Base-by-base conservation (phyloP, 2,888 invertebrate species). In the Iphiclides podalirius region DNA sequence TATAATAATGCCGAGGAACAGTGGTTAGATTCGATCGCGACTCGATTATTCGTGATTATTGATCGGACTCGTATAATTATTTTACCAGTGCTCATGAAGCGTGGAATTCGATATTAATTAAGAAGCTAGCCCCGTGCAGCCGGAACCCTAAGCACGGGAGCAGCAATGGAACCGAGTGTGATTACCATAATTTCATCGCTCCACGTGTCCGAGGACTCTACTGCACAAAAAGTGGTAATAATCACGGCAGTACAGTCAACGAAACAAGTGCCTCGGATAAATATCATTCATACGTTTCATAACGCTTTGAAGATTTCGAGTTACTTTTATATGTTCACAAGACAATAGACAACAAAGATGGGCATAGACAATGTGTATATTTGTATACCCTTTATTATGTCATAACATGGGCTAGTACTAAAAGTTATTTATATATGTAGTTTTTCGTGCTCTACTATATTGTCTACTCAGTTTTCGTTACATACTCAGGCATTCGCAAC, bases 151-250 rank as follows among this genome's bases (percentile, higher is more conserved):
- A 79, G 67, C 72, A 65, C 63, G 67, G 67, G 69, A 66, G 70
- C 68, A 60, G 71, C 76, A 76, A 76, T 79, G 79, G 75, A 80
- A 75, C 79, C 68, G 67, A 69, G 71, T 66, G 79, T 84, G 82
- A 87, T 88, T 87, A 88, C 82, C 83, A 85, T 87, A 86, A 88
- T 87, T 87, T 80, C 81, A 83, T 80, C 83, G 75, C 75, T 64
- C 84, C 86, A 87, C 85, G 86, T 87, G 85, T 86, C 85, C 74
- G 75, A 67, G 70, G 82, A 76, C 76, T 66, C 62, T 61, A 65
- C 63, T 57, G 65, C 61, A 84, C 80, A 87, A 87, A 87, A 87
- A 86, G 81, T 83, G 82, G 81, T 74, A 79, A 72, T 86, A 85
- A 86, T 85, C 80, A 85, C 79, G 67, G 78, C 75, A 54, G 69